Base-by-base conservation (phyloP, 2,888 invertebrate species). In the Macaria liturata region DNA sequence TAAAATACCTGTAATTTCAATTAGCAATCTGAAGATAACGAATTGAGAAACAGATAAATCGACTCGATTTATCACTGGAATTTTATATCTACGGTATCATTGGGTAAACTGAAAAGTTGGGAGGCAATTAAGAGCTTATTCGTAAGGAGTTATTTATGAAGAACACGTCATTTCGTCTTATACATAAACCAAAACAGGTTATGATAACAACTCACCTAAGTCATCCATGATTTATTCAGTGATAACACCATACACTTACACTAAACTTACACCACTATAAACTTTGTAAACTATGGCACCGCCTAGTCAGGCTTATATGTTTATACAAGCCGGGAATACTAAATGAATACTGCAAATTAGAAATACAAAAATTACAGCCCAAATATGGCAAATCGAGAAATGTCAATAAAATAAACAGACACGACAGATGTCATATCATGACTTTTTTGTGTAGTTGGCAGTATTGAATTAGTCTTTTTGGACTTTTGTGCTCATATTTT, bases 171-270 rank as follows among this genome's bases (percentile, higher is more conserved):
- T 78, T 70, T 68, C 57, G 57, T 63, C 74, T 63, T 72, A 69
- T 67, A 72, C 71, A 78, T 74, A 53, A 75, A 76, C 70, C 56
- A 67, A 86, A 91, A 91, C 90, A 87, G 88, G 90, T 90, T 91
- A 88, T 84, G 83, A 86, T 88, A 87, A 84, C 81, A 80, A 89
- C 91, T 53, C 74, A 92, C 92, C 92, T 70, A 92, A 81, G 80
- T 92, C 92, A 73, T 92, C 92, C 92, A 92, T 92, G 68, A 68
- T 73, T 65, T 65, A 39, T 63, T 60, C 57, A 52, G 40, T 63
- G 64, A 59, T 47, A 67, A 59, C 57, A 54, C 62, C 56, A 48
- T 59, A 57, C 52, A 61, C 49, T 46, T 42, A 50, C 68, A 71
- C 65, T 62, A 49, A 49, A 62, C 47, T 59, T 51, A 57, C 54